phyloP scores from a whole-genome alignment of 1,140 invertebrate genomes.

The Listronotus bonariensis region DNA sequence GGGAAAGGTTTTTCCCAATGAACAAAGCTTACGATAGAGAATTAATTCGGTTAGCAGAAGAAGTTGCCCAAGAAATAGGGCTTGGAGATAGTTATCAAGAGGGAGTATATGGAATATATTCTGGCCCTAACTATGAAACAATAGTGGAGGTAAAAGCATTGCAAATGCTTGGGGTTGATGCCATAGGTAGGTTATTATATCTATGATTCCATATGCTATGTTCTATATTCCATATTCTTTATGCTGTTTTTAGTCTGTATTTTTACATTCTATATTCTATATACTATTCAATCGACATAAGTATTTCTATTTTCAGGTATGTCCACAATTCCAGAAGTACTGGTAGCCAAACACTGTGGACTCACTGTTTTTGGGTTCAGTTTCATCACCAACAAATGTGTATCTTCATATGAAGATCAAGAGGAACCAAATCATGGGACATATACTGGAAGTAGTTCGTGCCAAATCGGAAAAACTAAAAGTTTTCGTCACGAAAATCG shows the following conservation, averaged over 20 bases:
- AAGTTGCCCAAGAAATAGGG: conserved; percentile 72
- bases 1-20: conserved; percentile 86
- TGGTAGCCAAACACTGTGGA: conserved; percentile 87
- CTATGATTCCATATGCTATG: no score
- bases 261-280: no score
- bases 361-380: conserved; percentile 88
- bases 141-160: conserved; percentile 85
- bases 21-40: conserved; percentile 81
- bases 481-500: conserved; percentile 66
- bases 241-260: no score
- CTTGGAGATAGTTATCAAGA: conserved; percentile 73
- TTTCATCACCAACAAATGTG: conserved; percentile 88
- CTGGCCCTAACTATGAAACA: conserved; percentile 92
- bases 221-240: no score
- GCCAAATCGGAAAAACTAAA: conserved; percentile 68
- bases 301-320: conserved; percentile 95
- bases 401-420: conserved; percentile 79
- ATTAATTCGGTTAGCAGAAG: conserved; percentile 70
- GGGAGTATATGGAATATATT: conserved; percentile 89
- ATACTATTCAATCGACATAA: no score
- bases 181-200: conserved; percentile 74
- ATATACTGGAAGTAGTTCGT: conserved; percentile 82
- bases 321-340: conserved; percentile 89
- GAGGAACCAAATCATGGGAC: conserved; percentile 81
- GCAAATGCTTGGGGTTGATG: conserved; percentile 82